Percentiles rank a stretch among this genome's conserved stretches.
phyloP scores from a whole-genome alignment of 2,888 invertebrate genomes.

The Orthosia cruda region DNA sequence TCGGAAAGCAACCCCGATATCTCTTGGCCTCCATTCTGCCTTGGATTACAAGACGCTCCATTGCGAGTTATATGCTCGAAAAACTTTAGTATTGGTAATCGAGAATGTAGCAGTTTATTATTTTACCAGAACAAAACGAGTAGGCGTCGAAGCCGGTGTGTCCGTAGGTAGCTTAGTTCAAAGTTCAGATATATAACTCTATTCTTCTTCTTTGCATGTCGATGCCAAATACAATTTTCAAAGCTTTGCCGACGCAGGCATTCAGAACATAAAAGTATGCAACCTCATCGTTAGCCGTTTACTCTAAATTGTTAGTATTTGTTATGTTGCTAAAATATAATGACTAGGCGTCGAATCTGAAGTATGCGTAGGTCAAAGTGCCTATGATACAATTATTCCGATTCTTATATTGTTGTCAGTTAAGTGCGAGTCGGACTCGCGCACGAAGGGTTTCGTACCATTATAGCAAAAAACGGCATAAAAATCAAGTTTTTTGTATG shows the following conservation, averaged over 20 bases:
- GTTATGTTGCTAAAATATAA: slow-evolving; percentile 4
- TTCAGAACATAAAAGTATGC: neutral
- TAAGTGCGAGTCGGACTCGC: too few relatives aligned
- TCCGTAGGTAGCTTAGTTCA: neutral
- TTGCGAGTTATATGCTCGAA: too few relatives aligned
- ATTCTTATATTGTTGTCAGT: too few relatives aligned
- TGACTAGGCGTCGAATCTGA: neutral
- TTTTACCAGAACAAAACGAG: neutral
- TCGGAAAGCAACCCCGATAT: too few relatives aligned
- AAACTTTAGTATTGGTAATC: too few relatives aligned
- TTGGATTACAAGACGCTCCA: too few relatives aligned
- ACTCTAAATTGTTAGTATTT: neutral
- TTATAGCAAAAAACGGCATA: too few relatives aligned
- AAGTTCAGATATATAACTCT: neutral
- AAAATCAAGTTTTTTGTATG: too few relatives aligned
- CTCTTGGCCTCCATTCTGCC: too few relatives aligned
- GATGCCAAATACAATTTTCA: too few relatives aligned
- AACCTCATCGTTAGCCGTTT: neutral
- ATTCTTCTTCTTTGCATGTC: neutral
- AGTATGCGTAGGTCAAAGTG: neutral
- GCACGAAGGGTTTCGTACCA: too few relatives aligned
- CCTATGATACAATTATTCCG: neutral
- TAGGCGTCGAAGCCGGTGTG: neutral
- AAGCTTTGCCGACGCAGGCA: neutral
- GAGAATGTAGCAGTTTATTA: too few relatives aligned